Percentiles rank a stretch among this genome's conserved stretches.
Conservation (phyloP, 1,140 invertebrate genomes). For the Heliconius melpomene region DNA sequence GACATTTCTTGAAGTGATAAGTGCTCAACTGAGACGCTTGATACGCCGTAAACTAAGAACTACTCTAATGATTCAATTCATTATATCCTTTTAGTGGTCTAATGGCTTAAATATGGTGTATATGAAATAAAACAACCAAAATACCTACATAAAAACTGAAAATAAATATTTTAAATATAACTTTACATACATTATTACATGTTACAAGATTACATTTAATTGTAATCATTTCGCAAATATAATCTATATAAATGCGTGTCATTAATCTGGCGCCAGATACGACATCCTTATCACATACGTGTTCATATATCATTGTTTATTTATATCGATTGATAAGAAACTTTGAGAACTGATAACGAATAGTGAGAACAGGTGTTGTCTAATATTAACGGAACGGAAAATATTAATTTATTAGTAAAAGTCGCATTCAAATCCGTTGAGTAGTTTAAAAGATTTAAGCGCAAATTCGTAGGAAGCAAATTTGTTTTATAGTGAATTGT, state of each 20-base stretch:
- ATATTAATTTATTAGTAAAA: neutral
- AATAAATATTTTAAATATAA: neutral
- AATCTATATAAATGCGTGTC: neutral
- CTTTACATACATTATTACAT: neutral
- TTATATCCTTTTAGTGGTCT: too few relatives aligned
- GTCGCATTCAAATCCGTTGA: too few relatives aligned
- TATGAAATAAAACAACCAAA: too few relatives aligned
- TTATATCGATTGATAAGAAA: slow-evolving; percentile 5
- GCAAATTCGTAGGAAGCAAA: too few relatives aligned
- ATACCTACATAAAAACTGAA: neutral
- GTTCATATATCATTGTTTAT: neutral
- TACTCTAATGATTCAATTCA: too few relatives aligned
- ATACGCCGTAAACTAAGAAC: neutral
- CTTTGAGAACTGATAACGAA: neutral
- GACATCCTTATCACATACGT: neutral
- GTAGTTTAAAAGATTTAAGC: too few relatives aligned
- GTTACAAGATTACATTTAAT: neutral
- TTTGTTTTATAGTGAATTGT: too few relatives aligned
- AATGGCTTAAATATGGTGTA: too few relatives aligned
- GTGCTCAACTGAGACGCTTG: neutral
- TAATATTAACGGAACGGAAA: neutral
- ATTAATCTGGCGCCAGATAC: neutral
- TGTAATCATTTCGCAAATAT: neutral
- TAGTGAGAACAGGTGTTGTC: neutral
- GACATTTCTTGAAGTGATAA: neutral